phyloP scores from a whole-genome alignment of 2,113 vertebrate species.

The Limnothrissa miodon region DNA sequence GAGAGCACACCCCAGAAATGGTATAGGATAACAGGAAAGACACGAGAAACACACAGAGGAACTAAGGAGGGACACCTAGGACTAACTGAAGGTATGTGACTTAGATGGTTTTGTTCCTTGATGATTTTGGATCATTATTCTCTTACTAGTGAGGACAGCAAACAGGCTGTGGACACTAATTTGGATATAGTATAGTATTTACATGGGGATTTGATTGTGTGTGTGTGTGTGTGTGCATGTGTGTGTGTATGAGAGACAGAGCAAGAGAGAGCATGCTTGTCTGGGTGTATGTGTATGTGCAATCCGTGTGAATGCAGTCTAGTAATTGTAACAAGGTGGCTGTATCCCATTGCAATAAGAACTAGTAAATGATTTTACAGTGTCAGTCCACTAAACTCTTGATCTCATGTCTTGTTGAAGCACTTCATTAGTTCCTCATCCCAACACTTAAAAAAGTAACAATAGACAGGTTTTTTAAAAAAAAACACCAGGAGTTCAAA shows the following conservation, averaged over 20 bases:
- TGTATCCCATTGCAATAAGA: background rate
- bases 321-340: background rate
- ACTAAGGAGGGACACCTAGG: conserved; percentile 34
- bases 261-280: background rate
- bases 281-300: background rate
- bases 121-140: background rate
- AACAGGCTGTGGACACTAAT: background rate
- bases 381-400: background rate
- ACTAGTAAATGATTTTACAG: background rate
- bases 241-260: background rate
- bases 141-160: background rate
- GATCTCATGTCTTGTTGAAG: background rate
- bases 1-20: conserved; percentile 48
- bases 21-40: conserved; percentile 53
- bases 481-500: background rate
- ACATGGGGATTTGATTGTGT: no score
- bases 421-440: background rate
- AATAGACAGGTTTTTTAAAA: background rate
- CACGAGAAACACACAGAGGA: conserved; percentile 39
- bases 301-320: background rate
- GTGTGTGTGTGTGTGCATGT: background rate
- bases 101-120: conserved; percentile 28
- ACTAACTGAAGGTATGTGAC: conserved; percentile 43
- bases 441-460: background rate
- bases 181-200: background rate